phyloP scores from a whole-genome alignment of 2,113 vertebrate genomes.

The Cairina moschata region DNA sequence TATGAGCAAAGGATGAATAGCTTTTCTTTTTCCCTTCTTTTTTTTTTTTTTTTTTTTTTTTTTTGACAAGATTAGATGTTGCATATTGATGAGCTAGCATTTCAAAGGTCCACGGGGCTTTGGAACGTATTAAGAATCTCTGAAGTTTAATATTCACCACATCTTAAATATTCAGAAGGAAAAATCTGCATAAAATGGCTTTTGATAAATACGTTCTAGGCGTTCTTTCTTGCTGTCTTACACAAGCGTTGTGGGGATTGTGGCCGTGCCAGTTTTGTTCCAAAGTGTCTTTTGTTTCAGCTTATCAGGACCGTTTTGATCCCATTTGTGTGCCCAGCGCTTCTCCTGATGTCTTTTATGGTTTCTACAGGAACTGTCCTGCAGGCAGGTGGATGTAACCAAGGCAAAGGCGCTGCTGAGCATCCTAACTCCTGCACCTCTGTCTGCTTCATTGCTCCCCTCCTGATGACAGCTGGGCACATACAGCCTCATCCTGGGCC shows the following conservation, averaged over 20 bases:
- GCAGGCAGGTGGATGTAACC: background rate
- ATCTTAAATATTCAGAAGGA: conserved; percentile 61
- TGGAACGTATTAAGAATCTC: conserved; percentile 49
- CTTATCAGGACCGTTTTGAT: background rate
- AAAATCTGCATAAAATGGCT: conserved; percentile 66
- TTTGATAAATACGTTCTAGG: conserved; percentile 55
- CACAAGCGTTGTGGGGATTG: conserved; percentile 18
- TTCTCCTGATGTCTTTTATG: background rate
- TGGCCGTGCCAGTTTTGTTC: conserved; percentile 38
- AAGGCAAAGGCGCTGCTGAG: background rate
- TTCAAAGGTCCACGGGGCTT: conserved; percentile 58
- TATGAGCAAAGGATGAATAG: background rate
- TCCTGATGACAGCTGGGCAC: background rate
- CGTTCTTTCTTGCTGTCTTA: conserved; percentile 35
- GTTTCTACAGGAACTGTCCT: background rate
- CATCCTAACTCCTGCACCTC: background rate
- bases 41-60: background rate
- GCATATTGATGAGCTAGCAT: conserved; percentile 69
- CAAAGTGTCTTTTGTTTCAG: conserved; percentile 8
- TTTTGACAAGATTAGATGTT: conserved; percentile 57
- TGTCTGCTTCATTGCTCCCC: background rate
- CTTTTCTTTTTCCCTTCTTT: background rate
- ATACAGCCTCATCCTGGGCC: background rate
- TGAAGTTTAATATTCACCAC: conserved; percentile 62
- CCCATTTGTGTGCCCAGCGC: background rate